A percentile compares a stretch with the other conserved stretches of the same genome.
Evolutionary conservation across 2,113 vertebrate genomes (phyloP).

Genomic region (Eretmodus cyanostictus): DNA sequence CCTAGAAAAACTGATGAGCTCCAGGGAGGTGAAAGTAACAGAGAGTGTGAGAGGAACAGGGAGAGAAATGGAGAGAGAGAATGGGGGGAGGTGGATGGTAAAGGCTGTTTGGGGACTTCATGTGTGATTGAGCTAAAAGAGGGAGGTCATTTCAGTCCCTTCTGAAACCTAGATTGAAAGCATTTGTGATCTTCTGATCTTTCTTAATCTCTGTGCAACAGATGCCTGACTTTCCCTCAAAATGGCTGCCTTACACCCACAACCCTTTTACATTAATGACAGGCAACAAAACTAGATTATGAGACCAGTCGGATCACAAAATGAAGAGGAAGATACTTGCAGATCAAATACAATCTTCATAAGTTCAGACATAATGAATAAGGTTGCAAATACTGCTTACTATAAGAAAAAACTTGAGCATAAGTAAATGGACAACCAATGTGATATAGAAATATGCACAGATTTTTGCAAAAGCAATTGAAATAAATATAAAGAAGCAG

Average conservation of each 20-base stretch:
- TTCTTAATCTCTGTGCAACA: slow-evolving; percentile 60
- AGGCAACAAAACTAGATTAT: slow-evolving; percentile 19
- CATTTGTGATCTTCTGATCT: slow-evolving; percentile 62
- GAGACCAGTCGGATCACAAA: neutral
- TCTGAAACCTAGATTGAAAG: slow-evolving; percentile 55
- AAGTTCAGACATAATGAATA: neutral
- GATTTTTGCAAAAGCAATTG: neutral
- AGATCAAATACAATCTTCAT: neutral
- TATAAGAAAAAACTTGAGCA: neutral
- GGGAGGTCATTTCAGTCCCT: slow-evolving; percentile 33
- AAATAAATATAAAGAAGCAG: neutral
- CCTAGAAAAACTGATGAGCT: slow-evolving; percentile 1
- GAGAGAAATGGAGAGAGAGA: neutral
- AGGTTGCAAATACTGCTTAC: neutral
- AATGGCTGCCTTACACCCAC: slow-evolving; percentile 32
- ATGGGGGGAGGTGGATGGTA: neutral
- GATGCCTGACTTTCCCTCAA: slow-evolving; percentile 48
- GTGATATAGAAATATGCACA: neutral
- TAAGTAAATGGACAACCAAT: neutral
- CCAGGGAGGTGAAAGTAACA: neutral
- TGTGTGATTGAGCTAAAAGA: slow-evolving; percentile 30
- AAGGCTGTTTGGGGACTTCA: neutral
- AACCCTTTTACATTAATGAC: slow-evolving; percentile 3
- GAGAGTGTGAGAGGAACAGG: neutral
- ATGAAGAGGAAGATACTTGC: neutral